Evolutionary conservation across 2,797 vertebrate genomes (phyloP), one percentile per base, ranked within the genome.

Genomic region (Sphaeramia orbicularis): DNA sequence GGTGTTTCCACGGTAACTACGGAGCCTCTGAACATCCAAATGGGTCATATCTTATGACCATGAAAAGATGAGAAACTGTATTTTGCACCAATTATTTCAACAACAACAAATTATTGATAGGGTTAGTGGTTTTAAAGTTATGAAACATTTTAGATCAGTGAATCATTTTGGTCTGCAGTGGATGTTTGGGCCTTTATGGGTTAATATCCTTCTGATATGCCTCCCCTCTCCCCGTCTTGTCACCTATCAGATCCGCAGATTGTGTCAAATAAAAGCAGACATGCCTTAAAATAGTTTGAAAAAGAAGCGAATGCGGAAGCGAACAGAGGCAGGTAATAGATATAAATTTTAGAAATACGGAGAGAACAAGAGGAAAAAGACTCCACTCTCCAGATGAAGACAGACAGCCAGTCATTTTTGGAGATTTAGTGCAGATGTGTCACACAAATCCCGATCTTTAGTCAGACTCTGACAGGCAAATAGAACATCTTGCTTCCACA

Each of bases 361-460:
- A 12, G 37, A 51, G 13, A 62, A 21, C 42, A 21, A 53, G 19
- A 24, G 40, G 43, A 47, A 30, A 53, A 27, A 73, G 65, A 74
- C 51, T 65, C 44, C 9, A 64, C 71, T 86, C 72, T 66, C 44
- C 30, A 67, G 89, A 89, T 87, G 84, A 90, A 91, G 87, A 86
- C 68, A 70, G 71, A 76, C 73, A 68, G 81, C 80, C 75, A 80
- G 76, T 77, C 81, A 81, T 80, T 83, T 82, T 86, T 79, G 18
- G 86, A 93, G 90, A 91, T 92, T 92, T 88, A 83, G 91, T 84
- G 74, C 79, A 79, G 89, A 92, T 90, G 92, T 91, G 92, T 92
- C 90, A 90, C 88, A 86, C 74, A 91, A 91, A 91, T 89, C 85
- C 90, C 78, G 90, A 92, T 93, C 90, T 92, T 91, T 90, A 93